Conservation (phyloP, 2,888 invertebrate species). For the Epistrophe grossulariae region DNA sequence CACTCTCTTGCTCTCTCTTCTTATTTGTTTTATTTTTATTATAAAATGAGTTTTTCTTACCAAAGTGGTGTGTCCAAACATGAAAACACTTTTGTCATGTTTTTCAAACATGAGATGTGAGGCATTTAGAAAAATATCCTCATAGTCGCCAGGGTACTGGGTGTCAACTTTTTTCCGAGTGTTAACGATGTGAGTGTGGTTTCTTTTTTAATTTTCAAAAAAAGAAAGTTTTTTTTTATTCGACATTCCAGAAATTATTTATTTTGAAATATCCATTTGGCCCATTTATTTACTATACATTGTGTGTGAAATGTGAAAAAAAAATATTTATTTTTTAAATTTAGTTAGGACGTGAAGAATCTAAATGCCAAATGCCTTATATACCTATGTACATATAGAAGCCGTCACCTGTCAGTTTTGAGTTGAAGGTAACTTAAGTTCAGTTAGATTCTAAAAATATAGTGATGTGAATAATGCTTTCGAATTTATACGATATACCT, state of each 20-base stretch:
- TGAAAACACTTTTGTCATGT: conserved; percentile 75
- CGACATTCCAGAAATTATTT: conserved; percentile 20
- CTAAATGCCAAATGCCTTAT: conserved; percentile 4
- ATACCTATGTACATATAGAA: too few species aligned
- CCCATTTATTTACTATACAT: conserved; percentile 6
- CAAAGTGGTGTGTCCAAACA: conserved; percentile 71
- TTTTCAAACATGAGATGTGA: conserved; percentile 71
- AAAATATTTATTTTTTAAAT: background rate
- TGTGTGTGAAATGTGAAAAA: background rate
- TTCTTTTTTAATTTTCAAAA: background rate
- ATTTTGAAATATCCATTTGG: conserved; percentile 35
- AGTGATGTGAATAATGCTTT: background rate
- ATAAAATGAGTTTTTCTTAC: conserved; percentile 50
- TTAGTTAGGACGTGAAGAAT: background rate
- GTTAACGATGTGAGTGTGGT: conserved; percentile 35
- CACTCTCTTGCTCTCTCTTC: conserved; percentile 14
- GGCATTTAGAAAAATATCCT: conserved; percentile 51
- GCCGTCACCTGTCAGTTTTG: conserved; percentile 25
- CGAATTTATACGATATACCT: background rate
- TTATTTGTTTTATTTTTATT: conserved; percentile 71
- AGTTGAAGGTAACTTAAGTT: conserved; percentile 34
- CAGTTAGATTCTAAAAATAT: conserved; percentile 30
- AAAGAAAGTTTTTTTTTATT: conserved; percentile 16
- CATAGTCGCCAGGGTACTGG: conserved; percentile 48
- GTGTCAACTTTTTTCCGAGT: background rate